Evolutionary conservation across 2,113 vertebrate genomes (phyloP).

Genomic region (Cyanistes caeruleus): DNA sequence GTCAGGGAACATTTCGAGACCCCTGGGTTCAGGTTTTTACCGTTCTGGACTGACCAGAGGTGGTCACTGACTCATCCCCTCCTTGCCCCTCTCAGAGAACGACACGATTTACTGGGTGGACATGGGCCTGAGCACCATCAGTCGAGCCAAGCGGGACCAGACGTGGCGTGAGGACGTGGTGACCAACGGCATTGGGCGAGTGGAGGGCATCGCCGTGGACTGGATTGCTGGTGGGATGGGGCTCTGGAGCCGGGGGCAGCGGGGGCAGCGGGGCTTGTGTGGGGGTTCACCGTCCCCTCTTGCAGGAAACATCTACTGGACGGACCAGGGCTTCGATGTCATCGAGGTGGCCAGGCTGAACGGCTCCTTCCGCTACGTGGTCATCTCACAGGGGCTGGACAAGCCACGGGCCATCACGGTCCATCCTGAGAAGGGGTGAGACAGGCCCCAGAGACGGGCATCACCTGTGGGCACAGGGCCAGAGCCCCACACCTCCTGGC

Average conservation of each 20-base stretch:
- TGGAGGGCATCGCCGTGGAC: constrained; percentile 95
- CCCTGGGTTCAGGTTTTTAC: accelerated
- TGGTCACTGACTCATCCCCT: accelerated
- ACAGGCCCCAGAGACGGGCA: accelerated
- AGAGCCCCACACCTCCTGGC: accelerated
- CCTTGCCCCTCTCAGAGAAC: constrained; percentile 79
- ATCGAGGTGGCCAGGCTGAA: constrained; percentile 97
- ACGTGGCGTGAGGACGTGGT: constrained; percentile 96
- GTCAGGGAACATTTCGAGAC: neutral
- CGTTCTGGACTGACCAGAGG: neutral
- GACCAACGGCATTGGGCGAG: constrained; percentile 93
- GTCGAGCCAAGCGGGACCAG: constrained; percentile 94
- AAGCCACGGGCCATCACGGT: constrained; percentile 95
- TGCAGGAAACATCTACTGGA: constrained; percentile 99
- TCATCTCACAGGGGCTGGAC: constrained; percentile 95
- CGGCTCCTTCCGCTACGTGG: constrained; percentile 96
- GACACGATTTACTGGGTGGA: constrained; percentile 99
- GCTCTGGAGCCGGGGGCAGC: accelerated
- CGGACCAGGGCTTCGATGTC: constrained; percentile 95
- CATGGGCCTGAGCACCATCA: constrained; percentile 96
- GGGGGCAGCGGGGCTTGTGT: accelerated
- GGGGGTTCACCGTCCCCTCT: neutral
- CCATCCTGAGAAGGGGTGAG: constrained; percentile 93
- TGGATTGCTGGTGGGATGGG: constrained; percentile 88
- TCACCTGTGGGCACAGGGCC: neutral